Conservation (phyloP, 2,888 invertebrate species). For the Tuta absoluta region DNA sequence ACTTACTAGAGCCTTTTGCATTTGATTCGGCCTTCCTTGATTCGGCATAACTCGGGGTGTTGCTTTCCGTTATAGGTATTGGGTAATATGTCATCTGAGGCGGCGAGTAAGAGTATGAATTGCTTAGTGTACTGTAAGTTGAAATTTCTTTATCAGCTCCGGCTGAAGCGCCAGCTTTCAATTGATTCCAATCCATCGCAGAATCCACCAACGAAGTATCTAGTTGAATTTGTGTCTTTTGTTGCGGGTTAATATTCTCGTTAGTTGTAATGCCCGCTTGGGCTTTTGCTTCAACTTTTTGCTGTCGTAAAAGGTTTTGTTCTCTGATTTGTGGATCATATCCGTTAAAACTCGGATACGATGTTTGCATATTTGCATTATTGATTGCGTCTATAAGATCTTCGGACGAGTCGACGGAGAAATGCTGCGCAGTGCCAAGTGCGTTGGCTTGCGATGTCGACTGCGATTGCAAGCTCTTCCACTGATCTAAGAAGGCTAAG, state of each 20-base stretch:
- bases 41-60: too few species aligned
- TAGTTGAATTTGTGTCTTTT: too few species aligned
- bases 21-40: background rate
- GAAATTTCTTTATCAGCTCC: background rate
- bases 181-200: too few species aligned
- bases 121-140: background rate
- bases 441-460: background rate
- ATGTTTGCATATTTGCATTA: background rate
- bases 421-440: background rate
- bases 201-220: too few species aligned
- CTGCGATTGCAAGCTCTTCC: background rate
- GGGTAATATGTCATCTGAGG: slow-evolving; percentile 1
- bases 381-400: background rate
- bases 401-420: background rate
- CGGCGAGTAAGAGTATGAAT: background rate
- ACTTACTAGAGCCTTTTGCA: background rate
- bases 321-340: background rate
- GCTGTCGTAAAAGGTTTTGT: background rate
- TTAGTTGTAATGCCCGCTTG: too few species aligned
- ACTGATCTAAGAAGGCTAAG: background rate
- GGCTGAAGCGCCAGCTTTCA: background rate
- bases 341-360: background rate
- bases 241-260: too few species aligned
- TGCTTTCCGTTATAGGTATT: background rate
- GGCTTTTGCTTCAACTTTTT: background rate